Base-by-base conservation (phyloP, 2,797 vertebrate species). In the Acanthurus leucopareius region DNA sequence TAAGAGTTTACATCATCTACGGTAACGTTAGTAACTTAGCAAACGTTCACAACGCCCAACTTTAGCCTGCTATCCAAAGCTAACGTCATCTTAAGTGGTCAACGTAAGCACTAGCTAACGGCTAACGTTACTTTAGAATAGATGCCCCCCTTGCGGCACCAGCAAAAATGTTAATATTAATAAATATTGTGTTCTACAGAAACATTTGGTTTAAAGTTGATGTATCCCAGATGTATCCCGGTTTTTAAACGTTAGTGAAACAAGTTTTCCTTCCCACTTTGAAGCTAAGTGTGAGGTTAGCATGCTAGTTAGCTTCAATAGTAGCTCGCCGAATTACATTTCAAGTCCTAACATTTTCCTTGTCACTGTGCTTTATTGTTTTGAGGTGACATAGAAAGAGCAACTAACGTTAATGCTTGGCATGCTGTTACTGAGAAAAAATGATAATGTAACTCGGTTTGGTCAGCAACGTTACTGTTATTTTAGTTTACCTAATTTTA, bases 51-150 rank as follows among this genome's bases (percentile, higher is more conserved):
- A 58, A 48, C 47, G 13, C 40, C 51, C 62, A 60, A 71, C 51
- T 67, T 56, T 11, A 32, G 25, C 28, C 13, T 59, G n/a, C 40
- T 3, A 20, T 84, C 88, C 83, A 82, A 79, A 70, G 82, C 82
- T 88, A 86, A 77, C 57, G 58, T 58, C 7, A 19, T 0, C 3
- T 20, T 73, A 63, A 73, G 77, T 45, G 51, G 53, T 14, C 32
- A 76, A 4, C 57, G 28, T 59, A 64, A 61, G 6, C 40, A 2
- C 1, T n/a, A 60, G 54, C 53, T 53, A 32, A 25, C n/a, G 2
- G 51, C 47, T 15, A 35, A 47, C 5, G 47, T 11, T 6, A n/a
- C 1, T 28, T 2, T 66, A n/a, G 1, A 25, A 14, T 3, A 49
- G 5, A 54, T 3, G 2, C 0, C 3, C 4, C 2, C 6, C 35